Evolutionary conservation across 2,888 invertebrate genomes (phyloP).

Genomic region (Macrophya annulata): DNA sequence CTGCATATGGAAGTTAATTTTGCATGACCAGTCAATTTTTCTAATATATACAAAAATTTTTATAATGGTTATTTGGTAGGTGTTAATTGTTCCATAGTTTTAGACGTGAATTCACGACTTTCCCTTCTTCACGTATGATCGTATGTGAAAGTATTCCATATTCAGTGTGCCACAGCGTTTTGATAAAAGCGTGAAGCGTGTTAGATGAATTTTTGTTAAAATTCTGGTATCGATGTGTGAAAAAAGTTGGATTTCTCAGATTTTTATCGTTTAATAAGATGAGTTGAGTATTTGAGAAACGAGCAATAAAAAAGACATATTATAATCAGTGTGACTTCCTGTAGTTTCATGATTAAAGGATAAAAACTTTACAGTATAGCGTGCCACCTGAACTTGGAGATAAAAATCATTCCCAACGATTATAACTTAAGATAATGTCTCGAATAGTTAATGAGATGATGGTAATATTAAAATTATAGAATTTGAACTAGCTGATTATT

Average conservation of each 20-base stretch:
- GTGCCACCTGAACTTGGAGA: not conserved
- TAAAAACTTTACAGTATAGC: not conserved
- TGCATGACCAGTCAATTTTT: not conserved
- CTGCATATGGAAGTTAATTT: no score
- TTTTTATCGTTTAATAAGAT: not conserved
- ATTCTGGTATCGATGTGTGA: not conserved
- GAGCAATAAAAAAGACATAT: not conserved
- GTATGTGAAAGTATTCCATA: conserved; percentile 40
- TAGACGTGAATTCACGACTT: conserved; percentile 35
- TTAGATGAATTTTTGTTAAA: not conserved
- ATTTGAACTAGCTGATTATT: not conserved
- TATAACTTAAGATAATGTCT: not conserved
- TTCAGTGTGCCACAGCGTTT: not conserved
- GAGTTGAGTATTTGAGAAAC: not conserved
- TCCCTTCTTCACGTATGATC: conserved; percentile 32
- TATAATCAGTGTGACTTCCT: not conserved
- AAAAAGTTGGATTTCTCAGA: not conserved
- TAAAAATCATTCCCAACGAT: conserved; percentile 39
- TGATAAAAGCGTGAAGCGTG: not conserved
- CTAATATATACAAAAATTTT: not conserved
- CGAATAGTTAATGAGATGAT: not conserved
- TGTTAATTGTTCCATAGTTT: conserved; percentile 41
- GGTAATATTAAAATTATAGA: not conserved
- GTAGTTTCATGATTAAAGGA: not conserved
- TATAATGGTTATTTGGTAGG: conserved; percentile 11